Base-by-base conservation (phyloP, 2,113 vertebrate species). In the Ochotona curzoniae region DNA sequence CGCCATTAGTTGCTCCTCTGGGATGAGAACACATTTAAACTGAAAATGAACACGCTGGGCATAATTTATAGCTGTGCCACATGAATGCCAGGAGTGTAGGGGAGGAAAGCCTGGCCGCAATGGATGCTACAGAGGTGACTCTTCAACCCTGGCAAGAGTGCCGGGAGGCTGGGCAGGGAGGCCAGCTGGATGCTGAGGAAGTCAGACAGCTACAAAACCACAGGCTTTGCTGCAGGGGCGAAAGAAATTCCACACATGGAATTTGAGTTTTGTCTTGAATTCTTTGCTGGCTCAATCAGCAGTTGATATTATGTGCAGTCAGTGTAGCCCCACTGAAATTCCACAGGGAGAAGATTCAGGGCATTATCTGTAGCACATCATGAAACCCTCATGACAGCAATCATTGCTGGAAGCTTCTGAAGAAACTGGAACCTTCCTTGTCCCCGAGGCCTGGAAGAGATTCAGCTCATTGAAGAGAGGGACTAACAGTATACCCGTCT, bases 1-100 rank as follows among this genome's bases (percentile, higher is more conserved):
- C 71, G 96, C 96, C 96, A 96, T 97, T 97, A 97, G 97, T 97
- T 83, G 96, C 97, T 95, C 96, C 96, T 97, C 96, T 74, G 94
- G 94, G 93, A 95, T 71, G 96, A 96, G 97, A 98, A 96, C 89
- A 95, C 96, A 93, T 97, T 97, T 96, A 75, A 93, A 96, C 96
- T 95, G 96, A 97, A 97, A 97, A 97, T 94, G 93, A 97, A 97
- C 95, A 95, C 44, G 85, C 96, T 70, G 96, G 91, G 96, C 0
- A 0, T 97, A 96, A 97, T 97, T 98, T 97, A 98, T 96, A 95
- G 94, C 88, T 84, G 1, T 23, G 67, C 88, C 95, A 94, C 63
- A 84, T 0, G 87, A 89, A 92, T 93, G 95, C 97, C 96, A 96
- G 23, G 4, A 4, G 92, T 71, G 61, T 83, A 28, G 94, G 87